Percentiles rank a stretch among this genome's conserved stretches.
Evolutionary conservation across 2,797 vertebrate species (phyloP).

Genomic region (Tinamus major): DNA sequence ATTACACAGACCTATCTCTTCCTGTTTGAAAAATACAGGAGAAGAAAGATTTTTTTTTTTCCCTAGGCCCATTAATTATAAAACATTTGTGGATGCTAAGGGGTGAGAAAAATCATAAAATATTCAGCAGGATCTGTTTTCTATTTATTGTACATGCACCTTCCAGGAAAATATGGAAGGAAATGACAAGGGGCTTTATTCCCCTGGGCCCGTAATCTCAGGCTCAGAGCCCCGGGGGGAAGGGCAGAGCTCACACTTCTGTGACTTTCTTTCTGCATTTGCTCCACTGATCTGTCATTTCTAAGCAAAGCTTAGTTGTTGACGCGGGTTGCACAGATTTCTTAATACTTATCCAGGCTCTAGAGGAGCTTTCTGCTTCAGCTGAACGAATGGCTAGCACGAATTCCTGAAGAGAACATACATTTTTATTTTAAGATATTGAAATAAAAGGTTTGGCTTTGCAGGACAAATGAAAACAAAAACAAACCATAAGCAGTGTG

Average conservation of each 20-base stretch:
- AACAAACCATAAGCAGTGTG: neutral
- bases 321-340: fast-evolving
- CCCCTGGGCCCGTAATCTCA: neutral
- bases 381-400: neutral
- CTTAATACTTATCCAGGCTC: neutral
- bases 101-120: constrained; percentile 52
- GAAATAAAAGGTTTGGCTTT: neutral
- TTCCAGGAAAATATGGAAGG: neutral
- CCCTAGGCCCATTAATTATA: constrained; percentile 57
- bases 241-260: neutral
- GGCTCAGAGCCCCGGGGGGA: neutral
- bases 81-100: constrained; percentile 54
- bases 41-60: neutral
- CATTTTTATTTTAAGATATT: neutral
- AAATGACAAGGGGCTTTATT: neutral
- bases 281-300: neutral
- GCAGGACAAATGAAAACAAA: neutral
- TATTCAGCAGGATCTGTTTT: constrained; percentile 67
- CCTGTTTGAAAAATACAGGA: neutral
- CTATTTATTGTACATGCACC: constrained; percentile 32
- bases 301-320: neutral
- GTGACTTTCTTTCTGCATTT: neutral
- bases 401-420: neutral
- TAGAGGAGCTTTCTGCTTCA: neutral
- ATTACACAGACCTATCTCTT: neutral